phyloP scores from a whole-genome alignment of 2,888 invertebrate genomes.

The Sarcophaga subvicina region DNA sequence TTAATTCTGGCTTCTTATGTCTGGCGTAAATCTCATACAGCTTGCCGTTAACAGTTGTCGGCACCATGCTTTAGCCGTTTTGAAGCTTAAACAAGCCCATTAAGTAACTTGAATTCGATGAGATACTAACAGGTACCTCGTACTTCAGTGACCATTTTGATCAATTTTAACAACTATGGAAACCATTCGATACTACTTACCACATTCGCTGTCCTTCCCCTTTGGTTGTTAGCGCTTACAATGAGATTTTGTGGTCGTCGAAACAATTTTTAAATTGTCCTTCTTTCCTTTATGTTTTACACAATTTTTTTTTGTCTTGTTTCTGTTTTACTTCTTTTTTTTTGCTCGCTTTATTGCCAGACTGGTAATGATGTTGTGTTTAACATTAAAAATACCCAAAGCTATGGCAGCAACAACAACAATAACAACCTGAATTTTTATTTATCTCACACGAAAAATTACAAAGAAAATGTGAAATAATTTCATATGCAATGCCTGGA shows the following conservation, averaged over 20 bases:
- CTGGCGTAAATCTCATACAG: too few relatives aligned
- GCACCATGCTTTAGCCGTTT: too few relatives aligned
- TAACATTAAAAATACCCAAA: conserved; percentile 60
- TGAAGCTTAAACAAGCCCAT: too few relatives aligned
- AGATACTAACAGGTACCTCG: too few relatives aligned
- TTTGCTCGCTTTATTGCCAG: conserved; percentile 45
- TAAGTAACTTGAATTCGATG: too few relatives aligned
- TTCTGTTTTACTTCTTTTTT: neutral
- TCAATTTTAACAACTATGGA: too few relatives aligned
- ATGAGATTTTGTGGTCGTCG: conserved; percentile 6
- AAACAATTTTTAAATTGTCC: conserved; percentile 12
- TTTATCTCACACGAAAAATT: conserved; percentile 23
- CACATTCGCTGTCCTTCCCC: neutral
- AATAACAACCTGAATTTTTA: conserved; percentile 14
- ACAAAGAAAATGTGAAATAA: conserved; percentile 50
- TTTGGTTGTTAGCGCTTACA: neutral
- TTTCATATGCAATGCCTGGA: conserved; percentile 44
- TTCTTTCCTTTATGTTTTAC: conserved; percentile 6
- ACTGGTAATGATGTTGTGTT: conserved; percentile 63
- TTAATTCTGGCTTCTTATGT: too few relatives aligned
- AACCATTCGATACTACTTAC: too few relatives aligned
- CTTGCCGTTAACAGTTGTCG: too few relatives aligned
- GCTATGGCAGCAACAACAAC: conserved; percentile 19
- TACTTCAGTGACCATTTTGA: too few relatives aligned
- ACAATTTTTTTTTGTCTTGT: conserved; percentile 16